Conservation (phyloP, 2,888 invertebrate species). For the Endomychus coccineus region DNA sequence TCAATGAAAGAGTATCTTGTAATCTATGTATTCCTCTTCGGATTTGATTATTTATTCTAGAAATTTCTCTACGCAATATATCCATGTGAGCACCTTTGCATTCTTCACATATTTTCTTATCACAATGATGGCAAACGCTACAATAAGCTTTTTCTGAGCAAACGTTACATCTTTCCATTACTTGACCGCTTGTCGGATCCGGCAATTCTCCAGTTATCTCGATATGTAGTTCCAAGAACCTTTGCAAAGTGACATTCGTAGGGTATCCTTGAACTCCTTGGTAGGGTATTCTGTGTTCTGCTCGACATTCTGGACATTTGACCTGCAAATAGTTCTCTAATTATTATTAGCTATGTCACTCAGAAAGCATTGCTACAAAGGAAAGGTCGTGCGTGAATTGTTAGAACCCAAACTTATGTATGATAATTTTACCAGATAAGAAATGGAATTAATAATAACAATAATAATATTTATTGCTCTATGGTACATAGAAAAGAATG, state of each 20-base stretch:
- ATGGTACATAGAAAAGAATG: too few species aligned
- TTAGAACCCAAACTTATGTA: too few species aligned
- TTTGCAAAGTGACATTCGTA: conserved; percentile 90
- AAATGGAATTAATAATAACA: too few species aligned
- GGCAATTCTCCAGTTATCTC: conserved; percentile 88
- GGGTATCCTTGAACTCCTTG: conserved; percentile 92
- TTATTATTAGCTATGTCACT: too few species aligned
- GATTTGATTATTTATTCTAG: conserved; percentile 49
- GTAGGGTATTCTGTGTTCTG: conserved; percentile 93
- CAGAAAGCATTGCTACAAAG: too few species aligned
- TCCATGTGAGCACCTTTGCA: conserved; percentile 97
- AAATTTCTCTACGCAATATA: conserved; percentile 66
- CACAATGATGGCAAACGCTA: conserved; percentile 88
- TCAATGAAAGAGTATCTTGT: conserved; percentile 74
- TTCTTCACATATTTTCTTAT: conserved; percentile 93
- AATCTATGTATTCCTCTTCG: conserved; percentile 81
- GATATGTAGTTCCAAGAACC: conserved; percentile 90
- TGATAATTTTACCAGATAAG: too few species aligned
- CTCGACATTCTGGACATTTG: conserved; percentile 96
- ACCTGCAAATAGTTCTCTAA: conserved; percentile 60
- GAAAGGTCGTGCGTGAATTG: too few species aligned
- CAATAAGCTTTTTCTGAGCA: conserved; percentile 90
- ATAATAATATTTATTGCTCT: too few species aligned
- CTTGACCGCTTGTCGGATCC: conserved; percentile 83
- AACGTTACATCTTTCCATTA: conserved; percentile 89